Conservation (phyloP, 1,140 invertebrate genomes). For the Andrena cerasifolii region DNA sequence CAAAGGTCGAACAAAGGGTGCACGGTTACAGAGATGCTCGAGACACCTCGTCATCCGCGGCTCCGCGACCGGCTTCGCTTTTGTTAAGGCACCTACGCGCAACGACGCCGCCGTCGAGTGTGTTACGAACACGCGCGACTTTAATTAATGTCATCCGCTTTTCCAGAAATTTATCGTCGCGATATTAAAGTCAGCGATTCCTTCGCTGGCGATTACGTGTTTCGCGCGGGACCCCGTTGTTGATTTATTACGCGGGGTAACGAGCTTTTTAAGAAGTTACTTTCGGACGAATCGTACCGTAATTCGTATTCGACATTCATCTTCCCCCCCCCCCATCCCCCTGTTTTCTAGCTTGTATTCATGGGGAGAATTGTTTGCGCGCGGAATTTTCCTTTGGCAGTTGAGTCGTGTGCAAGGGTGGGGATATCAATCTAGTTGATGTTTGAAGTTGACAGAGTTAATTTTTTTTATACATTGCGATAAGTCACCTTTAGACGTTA, state of each 20-base stretch:
- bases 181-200: neutral
- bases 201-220: neutral
- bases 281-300: neutral
- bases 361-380: no score
- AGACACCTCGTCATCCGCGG: neutral
- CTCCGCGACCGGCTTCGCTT: neutral
- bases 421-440: no score
- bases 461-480: no score
- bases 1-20: constrained; percentile 6
- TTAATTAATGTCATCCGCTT: constrained; percentile 6
- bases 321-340: no score
- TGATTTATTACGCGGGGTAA: neutral
- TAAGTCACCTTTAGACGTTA: no score
- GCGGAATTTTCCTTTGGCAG: no score
- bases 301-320: neutral
- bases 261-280: neutral
- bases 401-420: no score
- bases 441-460: no score
- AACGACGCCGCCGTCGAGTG: neutral
- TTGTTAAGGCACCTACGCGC: neutral
- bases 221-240: neutral
- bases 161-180: neutral
- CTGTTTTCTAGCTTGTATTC: no score
- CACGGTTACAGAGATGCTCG: neutral
- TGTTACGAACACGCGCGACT: neutral